Percentiles rank a stretch among this genome's conserved stretches.
phyloP scores from a whole-genome alignment of 2,797 vertebrate genomes.

The Gallinago stenura region DNA sequence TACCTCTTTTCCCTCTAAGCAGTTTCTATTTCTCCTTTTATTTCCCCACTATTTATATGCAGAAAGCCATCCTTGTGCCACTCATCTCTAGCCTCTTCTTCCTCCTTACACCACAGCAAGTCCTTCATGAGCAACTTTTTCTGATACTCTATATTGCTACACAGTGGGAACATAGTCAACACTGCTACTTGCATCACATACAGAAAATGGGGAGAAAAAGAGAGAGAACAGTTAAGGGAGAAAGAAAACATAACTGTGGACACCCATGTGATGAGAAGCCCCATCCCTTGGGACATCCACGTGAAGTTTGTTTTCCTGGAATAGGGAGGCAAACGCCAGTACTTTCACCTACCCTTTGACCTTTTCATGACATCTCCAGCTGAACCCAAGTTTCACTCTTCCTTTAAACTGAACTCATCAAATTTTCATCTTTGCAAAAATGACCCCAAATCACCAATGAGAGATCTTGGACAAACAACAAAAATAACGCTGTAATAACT shows the following conservation, averaged over 20 bases:
- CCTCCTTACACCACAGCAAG: background rate
- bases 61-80: background rate
- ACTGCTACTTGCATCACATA: background rate
- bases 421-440: background rate
- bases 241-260: background rate
- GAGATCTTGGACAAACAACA: background rate
- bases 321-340: background rate
- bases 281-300: too few species aligned
- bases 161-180: background rate
- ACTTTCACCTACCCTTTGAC: background rate
- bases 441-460: background rate
- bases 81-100: background rate
- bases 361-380: background rate
- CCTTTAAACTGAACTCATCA: background rate
- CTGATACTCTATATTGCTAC: background rate
- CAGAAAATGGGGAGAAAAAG: background rate
- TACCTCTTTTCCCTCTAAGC: background rate
- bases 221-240: background rate
- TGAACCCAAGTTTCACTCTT: background rate
- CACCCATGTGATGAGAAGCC: background rate
- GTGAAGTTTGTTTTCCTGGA: background rate
- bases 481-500: background rate
- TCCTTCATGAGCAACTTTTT: background rate
- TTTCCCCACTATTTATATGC: background rate
- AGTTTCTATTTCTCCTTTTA: background rate